Base-by-base conservation (phyloP, 1,140 invertebrate species). In the Neotoxoptera formosana region DNA sequence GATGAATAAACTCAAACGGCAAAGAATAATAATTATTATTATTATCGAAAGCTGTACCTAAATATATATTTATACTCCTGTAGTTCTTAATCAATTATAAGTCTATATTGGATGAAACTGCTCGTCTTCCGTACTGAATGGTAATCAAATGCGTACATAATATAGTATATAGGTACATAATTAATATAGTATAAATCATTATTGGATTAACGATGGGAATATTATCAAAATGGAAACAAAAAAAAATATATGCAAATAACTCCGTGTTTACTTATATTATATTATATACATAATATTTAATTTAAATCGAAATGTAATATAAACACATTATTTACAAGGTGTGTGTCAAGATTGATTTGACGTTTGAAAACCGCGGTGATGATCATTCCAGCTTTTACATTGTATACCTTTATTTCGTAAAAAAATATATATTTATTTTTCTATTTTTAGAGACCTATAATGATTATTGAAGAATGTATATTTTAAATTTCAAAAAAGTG, bases 1-100 rank as follows among this genome's bases (percentile, higher is more conserved):
- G n/a, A 76, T 76, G 60, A 76, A 76, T 76, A n/a, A n/a, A 76
- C 60, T 76, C n/a, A n/a, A 76, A 76, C 60, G 17, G n/a, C 60
- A 76, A 76, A 76, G 30, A 76, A 76, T n/a, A n/a, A 67, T 67
- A 76, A 76, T n/a, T n/a, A n/a, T n/a, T n/a, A n/a, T n/a, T 4
- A 41, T n/a, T 34, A 76, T 76, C 60, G 17, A 76, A 17, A 76
- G 11, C 14, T 76, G 17, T 76, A 67, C n/a, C 17, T n/a, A 76
- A 30, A 56, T 53, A 56, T 30, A 30, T 25, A 9, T 60, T 30
- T 30, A 67, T 67, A 67, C 25, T 67, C 25, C 25, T 4, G 60
- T 41, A 41, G 41, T 67, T n/a, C 6, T n/a, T n/a, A 76, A 76
- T 76, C 60, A 76, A 76, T 76, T 76, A n/a, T n/a, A 76, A 76